These are phyloP conservation scores for Oreocharis arfaki DNA, from an alignment of 2,113 vertebrate species.

Conservation along the genomic window DNA sequence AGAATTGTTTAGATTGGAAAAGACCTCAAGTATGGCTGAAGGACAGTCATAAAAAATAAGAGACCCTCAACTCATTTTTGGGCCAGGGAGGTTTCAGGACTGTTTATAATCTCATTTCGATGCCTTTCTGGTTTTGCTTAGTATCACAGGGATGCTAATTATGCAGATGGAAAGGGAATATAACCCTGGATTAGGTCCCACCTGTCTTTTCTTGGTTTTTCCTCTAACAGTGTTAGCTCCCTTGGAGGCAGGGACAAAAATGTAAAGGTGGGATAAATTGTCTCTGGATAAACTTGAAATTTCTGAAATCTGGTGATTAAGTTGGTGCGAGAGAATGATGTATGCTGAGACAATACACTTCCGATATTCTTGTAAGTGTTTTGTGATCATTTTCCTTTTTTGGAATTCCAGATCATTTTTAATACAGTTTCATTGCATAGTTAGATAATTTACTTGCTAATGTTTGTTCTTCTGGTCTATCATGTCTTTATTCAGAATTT, in stretches of 20 bases:
- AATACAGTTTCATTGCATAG: neutral
- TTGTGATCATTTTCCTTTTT: neutral
- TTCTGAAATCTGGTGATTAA: neutral
- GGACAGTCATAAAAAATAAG: neutral
- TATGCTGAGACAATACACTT: neutral
- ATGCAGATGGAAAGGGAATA: neutral
- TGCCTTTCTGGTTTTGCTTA: neutral
- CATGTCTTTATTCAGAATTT: neutral
- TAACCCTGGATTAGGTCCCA: neutral
- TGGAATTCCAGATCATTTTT: neutral
- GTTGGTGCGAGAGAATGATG: neutral
- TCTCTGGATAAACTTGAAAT: neutral
- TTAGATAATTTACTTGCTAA: neutral
- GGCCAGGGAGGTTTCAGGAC: neutral
- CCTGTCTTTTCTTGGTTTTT: fast-evolving
- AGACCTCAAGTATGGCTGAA: fast-evolving
- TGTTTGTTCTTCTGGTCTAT: neutral
- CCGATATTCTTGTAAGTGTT: neutral
- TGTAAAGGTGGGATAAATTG: neutral
- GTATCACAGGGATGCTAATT: neutral
- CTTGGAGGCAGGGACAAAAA: neutral
- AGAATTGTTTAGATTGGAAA: neutral
- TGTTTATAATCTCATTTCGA: neutral
- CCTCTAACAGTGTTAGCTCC: neutral
- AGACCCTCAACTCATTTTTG: neutral